These are phyloP conservation scores for Agapornis roseicollis DNA, from an alignment of 2,113 vertebrate genomes.

Conservation along the genomic window DNA sequence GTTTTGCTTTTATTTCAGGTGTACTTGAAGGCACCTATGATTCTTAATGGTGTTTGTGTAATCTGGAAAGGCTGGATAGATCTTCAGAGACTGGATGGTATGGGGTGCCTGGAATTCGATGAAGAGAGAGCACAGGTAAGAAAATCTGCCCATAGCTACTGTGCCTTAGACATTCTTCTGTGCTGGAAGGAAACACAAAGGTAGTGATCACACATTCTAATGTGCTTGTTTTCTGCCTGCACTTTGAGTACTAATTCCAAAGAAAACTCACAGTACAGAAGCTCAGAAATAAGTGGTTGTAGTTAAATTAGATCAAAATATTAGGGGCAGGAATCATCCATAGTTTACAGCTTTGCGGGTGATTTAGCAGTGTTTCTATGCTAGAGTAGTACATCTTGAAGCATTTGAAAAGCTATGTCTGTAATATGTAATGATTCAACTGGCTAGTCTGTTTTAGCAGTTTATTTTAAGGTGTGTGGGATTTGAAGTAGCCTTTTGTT, in stretches of 20 bases:
- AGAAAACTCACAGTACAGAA: neutral
- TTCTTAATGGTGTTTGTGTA: slow-evolving; percentile 98
- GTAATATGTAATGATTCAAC: neutral
- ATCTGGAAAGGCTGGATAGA: slow-evolving; percentile 99
- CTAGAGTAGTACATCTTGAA: neutral
- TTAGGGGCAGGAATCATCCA: neutral
- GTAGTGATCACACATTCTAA: fast-evolving
- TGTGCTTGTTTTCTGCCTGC: neutral
- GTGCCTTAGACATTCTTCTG: neutral
- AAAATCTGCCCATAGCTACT: neutral
- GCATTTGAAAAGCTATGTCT: neutral
- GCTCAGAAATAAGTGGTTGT: neutral
- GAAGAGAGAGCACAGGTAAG: slow-evolving; percentile 96
- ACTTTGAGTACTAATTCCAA: neutral
- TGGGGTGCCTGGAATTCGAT: slow-evolving; percentile 97
- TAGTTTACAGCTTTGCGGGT: neutral
- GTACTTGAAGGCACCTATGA: slow-evolving; percentile 97
- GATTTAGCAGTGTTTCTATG: neutral
- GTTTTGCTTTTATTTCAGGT: slow-evolving; percentile 80
- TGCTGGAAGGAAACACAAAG: neutral
- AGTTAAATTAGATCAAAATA: neutral
- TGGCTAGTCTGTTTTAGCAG: neutral
- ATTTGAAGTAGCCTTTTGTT: neutral
- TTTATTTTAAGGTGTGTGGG: neutral
- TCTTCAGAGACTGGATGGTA: slow-evolving; percentile 95